Conservation (phyloP, 2,888 invertebrate species). For the Temnothorax ravouxi region DNA sequence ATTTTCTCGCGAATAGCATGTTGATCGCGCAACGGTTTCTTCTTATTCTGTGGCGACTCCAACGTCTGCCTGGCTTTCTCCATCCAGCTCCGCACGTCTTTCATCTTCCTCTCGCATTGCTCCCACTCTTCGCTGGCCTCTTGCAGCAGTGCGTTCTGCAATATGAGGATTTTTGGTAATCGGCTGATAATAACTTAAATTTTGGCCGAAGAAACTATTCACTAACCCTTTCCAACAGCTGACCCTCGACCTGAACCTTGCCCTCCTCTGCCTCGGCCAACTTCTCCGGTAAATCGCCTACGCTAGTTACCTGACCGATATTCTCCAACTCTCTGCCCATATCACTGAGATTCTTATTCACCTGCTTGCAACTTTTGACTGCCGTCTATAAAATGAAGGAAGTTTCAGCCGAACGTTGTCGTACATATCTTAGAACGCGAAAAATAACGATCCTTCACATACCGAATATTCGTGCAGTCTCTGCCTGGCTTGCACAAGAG, state of each 20-base stretch:
- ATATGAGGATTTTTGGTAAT: constrained; percentile 35
- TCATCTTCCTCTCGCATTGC: constrained; percentile 97
- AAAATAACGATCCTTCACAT: constrained; percentile 77
- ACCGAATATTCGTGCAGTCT: constrained; percentile 96
- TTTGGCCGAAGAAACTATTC: constrained; percentile 35
- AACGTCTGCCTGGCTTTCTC: constrained; percentile 93
- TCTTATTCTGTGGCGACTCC: constrained; percentile 94
- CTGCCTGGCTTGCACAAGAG: constrained; percentile 93
- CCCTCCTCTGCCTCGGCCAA: constrained; percentile 95
- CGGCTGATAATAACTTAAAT: neutral
- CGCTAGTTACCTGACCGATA: constrained; percentile 94
- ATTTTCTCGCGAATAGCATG: constrained; percentile 95
- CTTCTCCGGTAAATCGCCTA: constrained; percentile 94
- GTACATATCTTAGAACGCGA: neutral
- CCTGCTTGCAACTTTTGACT: constrained; percentile 95
- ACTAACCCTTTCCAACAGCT: constrained; percentile 94
- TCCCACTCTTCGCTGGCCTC: constrained; percentile 98
- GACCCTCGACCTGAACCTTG: constrained; percentile 94
- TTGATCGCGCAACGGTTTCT: constrained; percentile 95
- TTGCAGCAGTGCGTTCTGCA: constrained; percentile 94
- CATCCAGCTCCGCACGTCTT: constrained; percentile 95
- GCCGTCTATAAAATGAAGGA: constrained; percentile 89
- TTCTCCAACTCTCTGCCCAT: constrained; percentile 96
- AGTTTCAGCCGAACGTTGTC: constrained; percentile 26
- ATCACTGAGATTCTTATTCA: constrained; percentile 95